Conservation (phyloP, 2,797 vertebrate species). For the Lemur catta region DNA sequence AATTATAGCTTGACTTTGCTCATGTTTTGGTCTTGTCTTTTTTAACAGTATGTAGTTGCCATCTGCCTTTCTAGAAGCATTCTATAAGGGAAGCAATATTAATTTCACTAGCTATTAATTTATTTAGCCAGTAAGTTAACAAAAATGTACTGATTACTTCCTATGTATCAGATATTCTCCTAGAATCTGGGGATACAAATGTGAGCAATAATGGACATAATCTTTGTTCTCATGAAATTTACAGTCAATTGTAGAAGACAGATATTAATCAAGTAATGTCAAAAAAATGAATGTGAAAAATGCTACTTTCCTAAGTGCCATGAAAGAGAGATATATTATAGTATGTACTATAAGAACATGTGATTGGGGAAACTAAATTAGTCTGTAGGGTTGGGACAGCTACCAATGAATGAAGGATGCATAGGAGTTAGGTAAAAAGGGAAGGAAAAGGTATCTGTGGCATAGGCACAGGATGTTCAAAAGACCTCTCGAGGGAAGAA, state of each 20-base stretch:
- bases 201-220: neutral
- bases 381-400: neutral
- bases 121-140: neutral
- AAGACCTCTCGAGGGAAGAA: neutral
- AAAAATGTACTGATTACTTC: neutral
- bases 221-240: neutral
- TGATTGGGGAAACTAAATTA: neutral
- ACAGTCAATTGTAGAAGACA: neutral
- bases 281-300: neutral
- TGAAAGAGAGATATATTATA: neutral
- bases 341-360: neutral
- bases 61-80: neutral
- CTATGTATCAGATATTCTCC: neutral
- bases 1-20: neutral
- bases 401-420: neutral
- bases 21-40: neutral
- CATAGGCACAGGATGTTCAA: neutral
- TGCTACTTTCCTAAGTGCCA: neutral
- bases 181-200: neutral
- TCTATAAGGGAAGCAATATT: neutral
- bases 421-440: neutral
- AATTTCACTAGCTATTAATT: constrained; percentile 9
- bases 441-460: neutral
- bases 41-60: neutral
- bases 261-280: neutral